Evolutionary conservation across 1,140 invertebrate species (phyloP).

Genomic region (Platyscapa corneri): DNA sequence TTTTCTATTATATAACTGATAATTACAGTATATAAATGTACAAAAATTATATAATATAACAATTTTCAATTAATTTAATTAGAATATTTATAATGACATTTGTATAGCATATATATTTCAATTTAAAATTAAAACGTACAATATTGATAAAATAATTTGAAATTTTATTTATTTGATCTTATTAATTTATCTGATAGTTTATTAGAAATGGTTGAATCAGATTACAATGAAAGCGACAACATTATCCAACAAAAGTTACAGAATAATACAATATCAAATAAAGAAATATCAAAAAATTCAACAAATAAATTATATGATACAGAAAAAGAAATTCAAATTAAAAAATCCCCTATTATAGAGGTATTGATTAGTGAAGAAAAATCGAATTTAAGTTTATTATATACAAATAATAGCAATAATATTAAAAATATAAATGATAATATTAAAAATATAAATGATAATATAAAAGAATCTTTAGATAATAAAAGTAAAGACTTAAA

Average conservation of each 20-base stretch:
- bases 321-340: not conserved
- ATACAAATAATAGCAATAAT: not conserved
- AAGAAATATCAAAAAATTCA: conserved; percentile 17
- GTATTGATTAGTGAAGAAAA: not conserved
- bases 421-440: not conserved
- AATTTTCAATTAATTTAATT: not conserved
- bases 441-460: not conserved
- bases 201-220: conserved; percentile 45
- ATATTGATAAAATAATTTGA: not conserved
- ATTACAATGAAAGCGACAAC: not conserved
- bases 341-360: conserved; percentile 20
- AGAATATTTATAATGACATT: not conserved
- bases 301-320: conserved; percentile 2
- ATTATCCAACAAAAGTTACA: not conserved
- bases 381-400: not conserved
- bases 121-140: not conserved
- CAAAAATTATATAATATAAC: not conserved
- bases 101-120: not conserved
- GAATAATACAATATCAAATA: not conserved
- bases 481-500: not conserved
- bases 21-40: too few species aligned
- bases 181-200: conserved; percentile 6
- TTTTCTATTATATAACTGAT: too few species aligned
- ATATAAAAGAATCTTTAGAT: not conserved
- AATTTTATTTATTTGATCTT: not conserved